Evolutionary conservation across 2,888 invertebrate genomes (phyloP), one percentile per base, ranked within the genome.

Genomic region (Andrena hattorfiana): DNA sequence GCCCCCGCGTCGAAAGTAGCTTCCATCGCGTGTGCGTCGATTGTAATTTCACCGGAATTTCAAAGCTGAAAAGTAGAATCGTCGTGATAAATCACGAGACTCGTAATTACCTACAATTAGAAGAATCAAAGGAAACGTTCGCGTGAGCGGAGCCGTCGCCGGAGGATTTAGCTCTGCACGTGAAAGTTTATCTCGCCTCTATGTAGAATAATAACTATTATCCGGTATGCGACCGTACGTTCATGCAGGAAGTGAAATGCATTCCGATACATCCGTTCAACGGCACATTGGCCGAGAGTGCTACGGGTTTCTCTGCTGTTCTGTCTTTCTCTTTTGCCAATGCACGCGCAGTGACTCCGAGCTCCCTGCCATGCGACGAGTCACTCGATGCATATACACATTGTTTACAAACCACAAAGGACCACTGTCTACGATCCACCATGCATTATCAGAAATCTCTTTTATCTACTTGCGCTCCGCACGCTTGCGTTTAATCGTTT

Each of bases 181-280:
- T 35, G 73, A 82, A 70, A 69, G 49, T 81, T 66, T 59, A 68
- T 66, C 54, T n/a, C 49, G 28, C 13, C 48, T 67, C 30, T 49
- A 26, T 30, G 67, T 70, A 63, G 59, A 86, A 68, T 81, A 79
- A 86, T 71, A 74, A 72, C 56, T 42, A 87, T 74, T 71, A 71
- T 63, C 76, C 69, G 72, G 54, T 62, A 74, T 78, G 70, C 70
- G 67, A 20, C 6, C n/a, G 62, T 71, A 67, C 28, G 60, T 70
- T 75, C 75, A 30, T 83, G 83, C 89, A 89, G 91, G 91, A 91
- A 91, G 86, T 89, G 83, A 89, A 86, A 89, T 89, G 87, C 86
- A 87, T 88, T 87, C 88, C 90, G 78, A 89, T 86, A 86, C 87
- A 87, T 87, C 85, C 88, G 87, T 83, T 75, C 68, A 90, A 91